These are phyloP conservation scores for Chrysopilus asiliformis DNA, from an alignment of 2,888 invertebrate genomes.

Conservation along the genomic window DNA sequence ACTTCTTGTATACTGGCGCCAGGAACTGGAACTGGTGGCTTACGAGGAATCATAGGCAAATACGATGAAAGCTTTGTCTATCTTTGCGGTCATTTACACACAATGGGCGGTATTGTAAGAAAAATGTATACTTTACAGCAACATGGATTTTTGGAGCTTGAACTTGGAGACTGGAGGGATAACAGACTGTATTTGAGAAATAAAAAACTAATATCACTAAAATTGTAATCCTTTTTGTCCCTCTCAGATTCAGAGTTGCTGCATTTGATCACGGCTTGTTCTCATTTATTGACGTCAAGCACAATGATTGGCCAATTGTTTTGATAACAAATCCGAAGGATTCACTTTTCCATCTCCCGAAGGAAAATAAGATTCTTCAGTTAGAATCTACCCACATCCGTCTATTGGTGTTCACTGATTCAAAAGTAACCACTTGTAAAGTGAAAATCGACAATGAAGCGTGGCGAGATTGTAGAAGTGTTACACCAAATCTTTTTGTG, in stretches of 20 bases:
- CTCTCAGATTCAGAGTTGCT: slow-evolving; percentile 54
- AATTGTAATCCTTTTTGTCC: slow-evolving; percentile 1
- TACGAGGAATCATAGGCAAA: slow-evolving; percentile 46
- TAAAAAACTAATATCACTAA: not conserved
- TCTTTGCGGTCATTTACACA: slow-evolving; percentile 83
- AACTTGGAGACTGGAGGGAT: slow-evolving; percentile 87
- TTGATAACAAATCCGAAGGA: slow-evolving; percentile 87
- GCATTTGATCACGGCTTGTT: slow-evolving; percentile 84
- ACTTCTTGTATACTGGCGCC: slow-evolving; percentile 68
- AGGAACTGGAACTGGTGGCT: slow-evolving; percentile 36
- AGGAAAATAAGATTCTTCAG: slow-evolving; percentile 45
- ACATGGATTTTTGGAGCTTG: slow-evolving; percentile 71
- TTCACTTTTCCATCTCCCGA: slow-evolving; percentile 57
- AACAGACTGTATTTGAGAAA: slow-evolving; percentile 51
- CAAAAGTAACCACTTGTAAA: slow-evolving; percentile 47
- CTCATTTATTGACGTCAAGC: slow-evolving; percentile 66
- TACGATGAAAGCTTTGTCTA: slow-evolving; percentile 55
- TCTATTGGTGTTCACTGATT: slow-evolving; percentile 62
- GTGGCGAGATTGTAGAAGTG: slow-evolving; percentile 49
- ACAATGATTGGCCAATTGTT: slow-evolving; percentile 67
- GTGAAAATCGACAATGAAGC: slow-evolving; percentile 50
- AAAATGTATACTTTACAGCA: slow-evolving; percentile 79
- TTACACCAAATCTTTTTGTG: slow-evolving; percentile 58
- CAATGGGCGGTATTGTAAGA: slow-evolving; percentile 61
- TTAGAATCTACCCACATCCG: slow-evolving; percentile 65